Conservation (phyloP, 2,888 invertebrate species). For the Melanostoma mellinum region DNA sequence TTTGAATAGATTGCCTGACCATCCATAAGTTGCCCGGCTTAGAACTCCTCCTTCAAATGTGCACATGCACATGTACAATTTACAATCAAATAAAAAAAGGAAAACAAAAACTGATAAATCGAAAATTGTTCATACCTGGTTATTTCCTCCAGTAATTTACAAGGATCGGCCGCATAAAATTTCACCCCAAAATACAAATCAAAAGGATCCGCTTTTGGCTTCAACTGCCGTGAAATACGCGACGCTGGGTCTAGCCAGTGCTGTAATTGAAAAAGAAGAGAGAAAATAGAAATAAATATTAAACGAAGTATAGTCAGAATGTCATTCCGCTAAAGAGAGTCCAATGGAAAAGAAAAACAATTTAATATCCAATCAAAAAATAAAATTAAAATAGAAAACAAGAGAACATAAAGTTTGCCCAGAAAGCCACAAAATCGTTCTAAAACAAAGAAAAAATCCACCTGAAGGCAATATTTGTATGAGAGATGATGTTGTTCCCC, state of each 20-base stretch:
- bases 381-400: constrained; percentile 10
- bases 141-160: constrained; percentile 97
- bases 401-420: not conserved
- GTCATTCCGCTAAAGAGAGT: not conserved
- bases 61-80: not conserved
- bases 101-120: constrained; percentile 5
- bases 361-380: constrained; percentile 36
- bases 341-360: constrained; percentile 20
- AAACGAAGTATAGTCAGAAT: constrained; percentile 2
- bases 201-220: constrained; percentile 87
- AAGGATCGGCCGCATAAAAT: constrained; percentile 98
- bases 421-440: not conserved
- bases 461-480: not conserved
- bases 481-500: not conserved
- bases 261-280: constrained; percentile 82
- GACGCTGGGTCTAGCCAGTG: constrained; percentile 97
- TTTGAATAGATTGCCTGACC: no score
- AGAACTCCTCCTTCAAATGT: not conserved
- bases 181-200: constrained; percentile 98
- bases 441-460: not conserved
- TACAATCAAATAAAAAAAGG: constrained; percentile 6
- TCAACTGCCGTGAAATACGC: constrained; percentile 93
- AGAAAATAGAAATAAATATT: constrained; percentile 1
- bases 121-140: constrained; percentile 87
- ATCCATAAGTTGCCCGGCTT: not conserved